Evolutionary conservation across 2,113 vertebrate genomes (phyloP), one percentile per base, ranked within the genome.

Genomic region (Sylvia atricapilla): DNA sequence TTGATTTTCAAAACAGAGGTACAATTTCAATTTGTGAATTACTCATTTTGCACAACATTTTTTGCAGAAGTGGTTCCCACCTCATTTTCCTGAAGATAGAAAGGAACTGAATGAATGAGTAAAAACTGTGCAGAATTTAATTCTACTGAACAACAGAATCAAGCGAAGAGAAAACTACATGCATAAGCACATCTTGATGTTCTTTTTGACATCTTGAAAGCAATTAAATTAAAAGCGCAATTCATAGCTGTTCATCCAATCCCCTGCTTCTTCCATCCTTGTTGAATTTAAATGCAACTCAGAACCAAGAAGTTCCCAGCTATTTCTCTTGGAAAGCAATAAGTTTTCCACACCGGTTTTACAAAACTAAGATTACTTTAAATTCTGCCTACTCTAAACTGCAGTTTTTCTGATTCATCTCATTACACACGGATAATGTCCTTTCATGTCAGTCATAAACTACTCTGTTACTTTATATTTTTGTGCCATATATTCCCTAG

Each of bases 1-100:
- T 53, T 84, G 88, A 94, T 94, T 96, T 95, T 88, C 60, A 73
- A 59, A 95, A 68, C 7, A 75, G 58, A 93, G 53, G n/a, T 46
- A 47, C 62, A 22, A 2, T 74, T 92, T 84, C 47, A 78, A 1
- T 37, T 62, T 1, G 16, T 46, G 60, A 86, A 35, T 24, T 64
- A 19, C 22, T 86, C 13, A n/a, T 84, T 96, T 89, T 82, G 53
- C 23, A 49, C 72, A 90, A 55, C 43, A 35, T 88, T 62, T 37
- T 81, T 41, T 78, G 56, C 83, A 86, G 37, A 87, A 83, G 60
- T n/a, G 10, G 21, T 90, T 84, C 73, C 66, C 46, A 69, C 37
- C 22, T 92, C 13, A 28, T 93, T 90, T 84, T 84, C 46, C 49
- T 8, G 3, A 68, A 92, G 72, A 64, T 33, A 55, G 43, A 75